A percentile compares a stretch with the other conserved stretches of the same genome.
Evolutionary conservation across 2,113 vertebrate genomes (phyloP).

Genomic region (Amblyornis subalaris): DNA sequence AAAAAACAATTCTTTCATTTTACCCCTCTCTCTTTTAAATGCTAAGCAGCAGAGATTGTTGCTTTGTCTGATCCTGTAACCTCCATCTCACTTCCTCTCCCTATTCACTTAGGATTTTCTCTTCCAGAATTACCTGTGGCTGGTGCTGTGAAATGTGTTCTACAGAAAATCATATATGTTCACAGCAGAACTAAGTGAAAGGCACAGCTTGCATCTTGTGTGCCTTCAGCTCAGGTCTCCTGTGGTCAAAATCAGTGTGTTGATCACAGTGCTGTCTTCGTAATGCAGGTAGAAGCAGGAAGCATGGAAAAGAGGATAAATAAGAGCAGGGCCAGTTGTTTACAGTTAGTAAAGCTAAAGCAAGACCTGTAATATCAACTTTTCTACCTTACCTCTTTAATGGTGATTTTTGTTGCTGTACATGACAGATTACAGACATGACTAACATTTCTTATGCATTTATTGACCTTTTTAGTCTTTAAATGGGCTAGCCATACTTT

Average conservation of each 20-base stretch:
- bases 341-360: background rate
- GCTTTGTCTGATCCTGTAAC: background rate
- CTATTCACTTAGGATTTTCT: background rate
- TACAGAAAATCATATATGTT: accelerated
- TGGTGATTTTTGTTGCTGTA: background rate
- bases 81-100: background rate
- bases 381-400: background rate
- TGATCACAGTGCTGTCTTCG: background rate
- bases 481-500: background rate
- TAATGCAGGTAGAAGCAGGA: background rate
- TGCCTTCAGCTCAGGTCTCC: background rate
- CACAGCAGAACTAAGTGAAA: background rate
- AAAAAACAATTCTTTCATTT: background rate
- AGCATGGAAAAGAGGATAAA: background rate
- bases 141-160: background rate
- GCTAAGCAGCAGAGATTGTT: background rate
- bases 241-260: background rate
- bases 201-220: background rate
- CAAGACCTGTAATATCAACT: background rate
- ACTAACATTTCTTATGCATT: background rate
- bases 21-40: background rate
- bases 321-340: background rate
- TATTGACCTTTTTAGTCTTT: background rate
- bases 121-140: background rate
- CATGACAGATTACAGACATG: background rate